phyloP scores from a whole-genome alignment of 2,797 vertebrate genomes.

The Acropternis orthonyx region DNA sequence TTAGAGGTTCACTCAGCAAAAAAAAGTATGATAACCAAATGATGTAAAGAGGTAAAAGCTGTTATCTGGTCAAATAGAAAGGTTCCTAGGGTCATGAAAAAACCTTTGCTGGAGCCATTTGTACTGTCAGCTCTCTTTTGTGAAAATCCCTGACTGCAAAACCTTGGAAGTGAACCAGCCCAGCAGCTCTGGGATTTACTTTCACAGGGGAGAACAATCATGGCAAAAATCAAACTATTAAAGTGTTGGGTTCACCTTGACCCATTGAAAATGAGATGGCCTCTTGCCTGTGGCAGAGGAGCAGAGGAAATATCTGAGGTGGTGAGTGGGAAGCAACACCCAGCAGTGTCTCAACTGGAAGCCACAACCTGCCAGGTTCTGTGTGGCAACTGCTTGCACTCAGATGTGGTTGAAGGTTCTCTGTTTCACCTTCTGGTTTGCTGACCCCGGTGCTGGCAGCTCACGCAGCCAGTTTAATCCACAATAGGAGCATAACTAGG shows the following conservation, averaged over 20 bases:
- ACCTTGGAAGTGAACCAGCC: background rate
- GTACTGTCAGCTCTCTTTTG: background rate
- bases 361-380: background rate
- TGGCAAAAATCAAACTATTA: background rate
- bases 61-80: background rate
- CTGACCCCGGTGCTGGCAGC: background rate
- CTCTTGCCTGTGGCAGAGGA: background rate
- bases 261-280: background rate
- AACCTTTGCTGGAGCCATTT: background rate
- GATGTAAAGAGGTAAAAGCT: conserved; percentile 1
- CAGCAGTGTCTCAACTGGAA: fast-evolving
- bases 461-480: background rate
- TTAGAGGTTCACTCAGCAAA: background rate
- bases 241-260: background rate
- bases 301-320: background rate
- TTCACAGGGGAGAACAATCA: background rate
- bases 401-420: background rate
- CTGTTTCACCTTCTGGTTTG: background rate
- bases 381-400: fast-evolving
- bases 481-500: background rate
- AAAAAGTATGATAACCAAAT: background rate
- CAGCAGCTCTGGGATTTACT: background rate
- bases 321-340: background rate
- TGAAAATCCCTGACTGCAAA: background rate
- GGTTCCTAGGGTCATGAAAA: background rate